phyloP scores from a whole-genome alignment of 2,113 vertebrate species.

The Pseudopipra pipra region DNA sequence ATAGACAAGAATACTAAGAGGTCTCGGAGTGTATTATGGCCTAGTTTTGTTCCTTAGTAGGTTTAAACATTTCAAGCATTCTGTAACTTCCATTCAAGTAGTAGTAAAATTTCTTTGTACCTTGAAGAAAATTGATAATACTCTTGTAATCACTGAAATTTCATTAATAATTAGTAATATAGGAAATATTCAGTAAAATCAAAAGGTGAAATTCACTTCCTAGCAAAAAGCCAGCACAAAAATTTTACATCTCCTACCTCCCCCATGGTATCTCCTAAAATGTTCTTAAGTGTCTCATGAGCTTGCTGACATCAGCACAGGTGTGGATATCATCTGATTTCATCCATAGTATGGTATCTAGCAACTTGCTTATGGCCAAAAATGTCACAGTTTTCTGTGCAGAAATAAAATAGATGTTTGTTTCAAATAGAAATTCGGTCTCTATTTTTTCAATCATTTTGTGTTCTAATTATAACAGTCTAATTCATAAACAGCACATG shows the following conservation, averaged over 20 bases:
- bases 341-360: background rate
- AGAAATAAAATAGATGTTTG: constrained; percentile 39
- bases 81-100: background rate
- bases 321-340: background rate
- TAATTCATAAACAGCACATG: constrained; percentile 73
- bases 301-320: background rate
- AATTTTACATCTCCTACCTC: background rate
- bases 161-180: background rate
- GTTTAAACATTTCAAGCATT: background rate
- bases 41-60: background rate
- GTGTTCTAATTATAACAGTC: constrained; percentile 70
- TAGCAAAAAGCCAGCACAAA: background rate
- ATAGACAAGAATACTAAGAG: background rate
- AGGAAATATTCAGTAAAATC: background rate
- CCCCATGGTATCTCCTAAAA: background rate
- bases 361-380: background rate
- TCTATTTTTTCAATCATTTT: constrained; percentile 55
- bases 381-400: background rate
- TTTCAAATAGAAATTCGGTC: constrained; percentile 50
- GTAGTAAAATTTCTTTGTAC: background rate
- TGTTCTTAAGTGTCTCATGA: background rate
- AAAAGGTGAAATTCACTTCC: background rate
- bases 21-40: background rate
- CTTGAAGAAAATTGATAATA: background rate
- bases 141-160: background rate